A percentile compares a stretch with the other conserved stretches of the same genome.
These are phyloP conservation scores for Anser cygnoides DNA, from an alignment of 2,113 vertebrate genomes.

Conservation along the genomic window DNA sequence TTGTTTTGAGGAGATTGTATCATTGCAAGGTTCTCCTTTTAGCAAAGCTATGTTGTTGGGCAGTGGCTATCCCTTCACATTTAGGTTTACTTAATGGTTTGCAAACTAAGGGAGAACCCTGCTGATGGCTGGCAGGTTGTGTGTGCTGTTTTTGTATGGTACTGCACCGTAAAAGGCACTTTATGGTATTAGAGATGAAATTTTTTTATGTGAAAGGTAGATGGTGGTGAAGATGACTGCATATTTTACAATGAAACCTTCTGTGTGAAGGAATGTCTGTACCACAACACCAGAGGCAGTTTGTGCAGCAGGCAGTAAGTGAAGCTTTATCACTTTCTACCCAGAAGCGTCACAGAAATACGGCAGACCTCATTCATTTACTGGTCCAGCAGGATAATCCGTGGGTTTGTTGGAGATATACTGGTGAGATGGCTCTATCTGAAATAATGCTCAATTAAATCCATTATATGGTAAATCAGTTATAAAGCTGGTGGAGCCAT, in stretches of 20 bases:
- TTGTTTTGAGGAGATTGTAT: neutral
- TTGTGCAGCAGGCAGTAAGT: neutral
- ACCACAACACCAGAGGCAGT: neutral
- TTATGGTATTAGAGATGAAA: neutral
- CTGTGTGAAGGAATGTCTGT: neutral
- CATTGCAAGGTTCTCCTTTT: neutral
- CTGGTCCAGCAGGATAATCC: neutral
- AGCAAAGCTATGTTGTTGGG: neutral
- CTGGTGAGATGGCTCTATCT: neutral
- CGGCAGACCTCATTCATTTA: neutral
- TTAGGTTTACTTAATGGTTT: neutral
- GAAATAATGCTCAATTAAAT: neutral
- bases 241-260: neutral
- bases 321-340: neutral
- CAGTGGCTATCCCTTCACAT: neutral
- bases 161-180: neutral
- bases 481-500: neutral
- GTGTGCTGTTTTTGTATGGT: neutral
- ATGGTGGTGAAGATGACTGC: neutral
- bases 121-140: neutral
- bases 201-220: neutral
- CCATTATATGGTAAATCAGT: neutral
- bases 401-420: neutral
- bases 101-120: neutral
- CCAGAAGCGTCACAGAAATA: neutral